Conservation (phyloP, 2,797 vertebrate species). For the Scarus forsteni region DNA sequence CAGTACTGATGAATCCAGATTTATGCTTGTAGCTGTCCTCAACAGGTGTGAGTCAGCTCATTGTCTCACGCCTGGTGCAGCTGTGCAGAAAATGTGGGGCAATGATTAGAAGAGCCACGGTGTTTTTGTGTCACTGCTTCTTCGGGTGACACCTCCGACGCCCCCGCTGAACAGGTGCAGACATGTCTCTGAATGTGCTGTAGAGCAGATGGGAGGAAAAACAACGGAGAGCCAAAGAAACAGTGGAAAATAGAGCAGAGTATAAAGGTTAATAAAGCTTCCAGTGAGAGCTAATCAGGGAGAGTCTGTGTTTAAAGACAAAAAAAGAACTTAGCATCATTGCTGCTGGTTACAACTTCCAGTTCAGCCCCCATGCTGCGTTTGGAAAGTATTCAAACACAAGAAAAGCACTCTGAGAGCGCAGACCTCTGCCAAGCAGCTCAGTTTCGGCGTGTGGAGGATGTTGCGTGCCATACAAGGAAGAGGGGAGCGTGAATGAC, state of each 20-base stretch:
- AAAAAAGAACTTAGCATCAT: too few species aligned
- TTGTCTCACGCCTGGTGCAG: background rate
- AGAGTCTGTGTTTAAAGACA: background rate
- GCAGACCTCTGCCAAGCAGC: too few species aligned
- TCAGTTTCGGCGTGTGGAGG: too few species aligned
- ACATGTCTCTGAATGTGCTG: background rate
- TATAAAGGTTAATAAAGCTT: background rate
- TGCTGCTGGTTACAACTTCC: too few species aligned
- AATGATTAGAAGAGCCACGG: background rate
- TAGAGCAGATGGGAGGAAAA: background rate
- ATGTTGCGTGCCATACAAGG: too few species aligned
- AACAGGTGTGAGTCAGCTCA: background rate
- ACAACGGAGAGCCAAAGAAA: background rate
- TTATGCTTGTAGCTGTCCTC: background rate
- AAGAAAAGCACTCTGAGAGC: too few species aligned
- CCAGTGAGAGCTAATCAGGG: background rate
- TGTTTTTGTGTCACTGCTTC: background rate
- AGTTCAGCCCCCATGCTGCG: too few species aligned
- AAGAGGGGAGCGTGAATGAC: too few species aligned
- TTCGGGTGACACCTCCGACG: background rate
- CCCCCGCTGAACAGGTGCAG: background rate
- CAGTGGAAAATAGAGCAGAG: background rate
- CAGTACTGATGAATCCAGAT: background rate
- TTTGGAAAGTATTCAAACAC: too few species aligned
- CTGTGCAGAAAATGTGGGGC: background rate